These are phyloP conservation scores for Melanchra persicariae DNA, from an alignment of 2,888 invertebrate species.

Conservation along the genomic window DNA sequence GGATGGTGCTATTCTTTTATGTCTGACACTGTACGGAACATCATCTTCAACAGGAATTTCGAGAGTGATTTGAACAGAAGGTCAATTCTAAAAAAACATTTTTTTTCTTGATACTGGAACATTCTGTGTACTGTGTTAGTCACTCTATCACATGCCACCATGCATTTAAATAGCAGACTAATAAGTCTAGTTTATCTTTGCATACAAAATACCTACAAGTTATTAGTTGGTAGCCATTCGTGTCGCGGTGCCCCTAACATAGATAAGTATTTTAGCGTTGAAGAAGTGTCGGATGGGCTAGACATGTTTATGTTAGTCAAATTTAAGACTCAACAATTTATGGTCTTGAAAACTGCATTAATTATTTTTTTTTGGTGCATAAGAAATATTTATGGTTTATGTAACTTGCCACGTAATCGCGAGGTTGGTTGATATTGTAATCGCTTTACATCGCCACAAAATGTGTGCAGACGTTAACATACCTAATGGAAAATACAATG, in stretches of 20 bases:
- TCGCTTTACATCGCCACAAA: not conserved
- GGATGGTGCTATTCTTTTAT: too few relatives aligned
- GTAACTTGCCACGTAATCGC: not conserved
- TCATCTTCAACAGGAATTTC: too few relatives aligned
- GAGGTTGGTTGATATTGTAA: not conserved
- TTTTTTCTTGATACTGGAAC: too few relatives aligned
- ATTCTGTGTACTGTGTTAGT: too few relatives aligned
- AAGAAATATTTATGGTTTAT: constrained; percentile 8
- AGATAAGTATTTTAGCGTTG: constrained; percentile 55
- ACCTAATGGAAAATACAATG: not conserved
- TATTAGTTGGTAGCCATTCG: constrained; percentile 42
- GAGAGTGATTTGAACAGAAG: too few relatives aligned
- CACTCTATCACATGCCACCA: constrained; percentile 12
- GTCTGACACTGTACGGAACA: too few relatives aligned
- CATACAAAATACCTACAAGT: constrained; percentile 45
- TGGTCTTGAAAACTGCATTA: constrained; percentile 38
- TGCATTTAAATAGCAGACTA: constrained; percentile 43
- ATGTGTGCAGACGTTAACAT: not conserved
- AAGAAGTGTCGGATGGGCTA: constrained; percentile 46
- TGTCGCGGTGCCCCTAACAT: constrained; percentile 21
- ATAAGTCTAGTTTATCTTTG: constrained; percentile 30
- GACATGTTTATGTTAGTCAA: constrained; percentile 57
- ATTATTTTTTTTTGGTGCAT: constrained; percentile 30
- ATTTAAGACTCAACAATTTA: constrained; percentile 45
- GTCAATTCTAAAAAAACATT: too few relatives aligned